These are phyloP conservation scores for Diglossa cyanea DNA, from an alignment of 2,797 vertebrate genomes.

Conservation along the genomic window DNA sequence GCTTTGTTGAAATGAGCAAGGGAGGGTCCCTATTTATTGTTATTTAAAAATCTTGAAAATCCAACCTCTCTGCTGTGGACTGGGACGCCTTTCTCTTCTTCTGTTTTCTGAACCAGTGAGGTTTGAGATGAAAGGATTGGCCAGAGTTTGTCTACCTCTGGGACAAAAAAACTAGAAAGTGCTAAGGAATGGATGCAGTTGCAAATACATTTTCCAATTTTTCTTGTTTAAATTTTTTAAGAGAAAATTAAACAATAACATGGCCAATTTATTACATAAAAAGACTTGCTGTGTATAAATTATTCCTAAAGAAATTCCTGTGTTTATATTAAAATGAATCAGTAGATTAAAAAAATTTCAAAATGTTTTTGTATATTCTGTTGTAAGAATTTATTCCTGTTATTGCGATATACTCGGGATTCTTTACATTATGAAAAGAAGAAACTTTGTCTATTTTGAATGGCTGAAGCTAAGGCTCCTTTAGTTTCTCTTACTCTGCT, in stretches of 20 bases:
- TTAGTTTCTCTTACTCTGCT: conserved; percentile 92
- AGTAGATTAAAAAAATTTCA: conserved; percentile 85
- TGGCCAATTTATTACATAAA: conserved; percentile 88
- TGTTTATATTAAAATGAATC: conserved; percentile 91
- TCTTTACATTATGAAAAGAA: conserved; percentile 87
- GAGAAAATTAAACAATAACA: conserved; percentile 74
- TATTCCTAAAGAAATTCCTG: conserved; percentile 89
- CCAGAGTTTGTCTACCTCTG: conserved; percentile 82
- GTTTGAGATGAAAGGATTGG: conserved; percentile 73
- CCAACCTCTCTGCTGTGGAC: neutral
- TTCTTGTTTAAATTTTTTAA: conserved; percentile 79
- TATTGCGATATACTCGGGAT: conserved; percentile 89
- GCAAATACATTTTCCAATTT: conserved; percentile 78
- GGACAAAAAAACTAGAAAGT: conserved; percentile 76
- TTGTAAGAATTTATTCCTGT: conserved; percentile 92
- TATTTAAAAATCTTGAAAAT: conserved; percentile 54
- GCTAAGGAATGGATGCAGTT: conserved; percentile 81
- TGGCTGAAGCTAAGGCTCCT: conserved; percentile 88
- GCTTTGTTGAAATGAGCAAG: conserved; percentile 45
- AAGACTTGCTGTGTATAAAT: conserved; percentile 92
- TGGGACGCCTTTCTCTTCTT: conserved; percentile 21
- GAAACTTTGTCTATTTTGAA: conserved; percentile 88
- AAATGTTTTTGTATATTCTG: conserved; percentile 94
- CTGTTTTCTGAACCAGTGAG: conserved; percentile 79
- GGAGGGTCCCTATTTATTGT: conserved; percentile 65